phyloP scores from a whole-genome alignment of 2,113 vertebrate genomes.

The Ramphastos sulfuratus region DNA sequence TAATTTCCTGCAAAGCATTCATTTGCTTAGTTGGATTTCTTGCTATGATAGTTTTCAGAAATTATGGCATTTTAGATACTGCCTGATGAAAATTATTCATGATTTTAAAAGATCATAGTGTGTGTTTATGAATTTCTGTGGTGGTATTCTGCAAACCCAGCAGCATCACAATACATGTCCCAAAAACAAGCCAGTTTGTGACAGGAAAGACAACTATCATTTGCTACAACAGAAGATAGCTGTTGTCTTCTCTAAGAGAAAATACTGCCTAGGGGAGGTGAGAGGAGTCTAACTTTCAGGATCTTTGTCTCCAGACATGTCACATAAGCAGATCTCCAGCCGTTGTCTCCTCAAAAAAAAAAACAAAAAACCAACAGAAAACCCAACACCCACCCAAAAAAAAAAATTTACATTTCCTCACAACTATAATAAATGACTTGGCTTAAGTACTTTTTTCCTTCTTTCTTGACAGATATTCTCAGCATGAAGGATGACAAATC shows the following conservation, averaged over 20 bases:
- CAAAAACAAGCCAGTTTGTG: not conserved
- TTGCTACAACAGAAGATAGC: not conserved
- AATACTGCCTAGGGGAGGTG: not conserved
- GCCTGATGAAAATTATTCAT: not conserved
- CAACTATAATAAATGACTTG: not conserved
- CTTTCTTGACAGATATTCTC: slow-evolving; percentile 21
- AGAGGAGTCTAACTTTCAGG: not conserved
- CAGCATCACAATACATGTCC: not conserved
- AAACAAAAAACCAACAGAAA: not conserved
- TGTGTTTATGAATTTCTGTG: not conserved
- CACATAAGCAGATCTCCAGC: not conserved
- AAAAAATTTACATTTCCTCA: not conserved
- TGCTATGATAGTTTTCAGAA: not conserved
- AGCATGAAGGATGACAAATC: slow-evolving; percentile 45
- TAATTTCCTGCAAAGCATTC: not conserved
- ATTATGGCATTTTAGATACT: not conserved
- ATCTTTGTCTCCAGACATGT: not conserved
- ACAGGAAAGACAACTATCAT: not conserved
- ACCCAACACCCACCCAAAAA: too few relatives aligned
- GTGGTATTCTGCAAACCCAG: not conserved
- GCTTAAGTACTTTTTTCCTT: not conserved
- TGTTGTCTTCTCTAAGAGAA: not conserved
- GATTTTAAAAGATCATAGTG: not conserved
- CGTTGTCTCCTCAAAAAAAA: not conserved
- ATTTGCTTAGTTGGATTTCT: not conserved